phyloP scores from a whole-genome alignment of 2,113 vertebrate species.

The Elgaria multicarinata region DNA sequence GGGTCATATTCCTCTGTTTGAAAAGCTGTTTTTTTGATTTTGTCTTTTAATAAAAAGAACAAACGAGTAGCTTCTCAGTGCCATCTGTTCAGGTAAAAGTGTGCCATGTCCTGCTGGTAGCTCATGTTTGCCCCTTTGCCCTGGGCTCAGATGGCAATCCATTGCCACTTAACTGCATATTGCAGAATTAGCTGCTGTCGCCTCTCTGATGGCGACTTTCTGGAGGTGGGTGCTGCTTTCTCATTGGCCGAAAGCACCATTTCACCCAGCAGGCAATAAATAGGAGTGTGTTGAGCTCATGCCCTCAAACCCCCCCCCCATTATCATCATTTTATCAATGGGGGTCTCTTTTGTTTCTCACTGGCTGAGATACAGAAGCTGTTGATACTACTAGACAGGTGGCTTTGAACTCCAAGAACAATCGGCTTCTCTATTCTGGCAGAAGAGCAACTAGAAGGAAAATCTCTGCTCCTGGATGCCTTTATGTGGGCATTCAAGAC shows the following conservation, averaged over 20 bases:
- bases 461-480: not conserved
- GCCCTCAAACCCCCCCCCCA: conserved; percentile 4
- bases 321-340: not conserved
- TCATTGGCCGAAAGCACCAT: conserved; percentile 32
- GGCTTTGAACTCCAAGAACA: accelerated
- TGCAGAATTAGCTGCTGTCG: conserved; percentile 20
- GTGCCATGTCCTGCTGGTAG: conserved; percentile 42
- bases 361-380: not conserved
- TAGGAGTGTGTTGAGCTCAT: accelerated
- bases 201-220: not conserved
- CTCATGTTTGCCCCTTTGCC: not conserved
- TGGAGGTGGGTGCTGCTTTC: conserved; percentile 5
- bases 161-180: not conserved
- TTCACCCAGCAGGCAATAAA: conserved; percentile 20
- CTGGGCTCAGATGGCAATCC: not conserved
- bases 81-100: conserved; percentile 64
- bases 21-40: conserved; percentile 26
- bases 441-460: not conserved
- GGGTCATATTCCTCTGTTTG: conserved; percentile 49
- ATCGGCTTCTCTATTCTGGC: accelerated
- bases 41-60: not conserved
- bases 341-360: not conserved
- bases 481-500: conserved; percentile 41
- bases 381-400: not conserved
- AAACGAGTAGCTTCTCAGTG: conserved; percentile 11